Evolutionary conservation across 2,797 vertebrate species (phyloP).

Genomic region (Astyanax mexicanus): DNA sequence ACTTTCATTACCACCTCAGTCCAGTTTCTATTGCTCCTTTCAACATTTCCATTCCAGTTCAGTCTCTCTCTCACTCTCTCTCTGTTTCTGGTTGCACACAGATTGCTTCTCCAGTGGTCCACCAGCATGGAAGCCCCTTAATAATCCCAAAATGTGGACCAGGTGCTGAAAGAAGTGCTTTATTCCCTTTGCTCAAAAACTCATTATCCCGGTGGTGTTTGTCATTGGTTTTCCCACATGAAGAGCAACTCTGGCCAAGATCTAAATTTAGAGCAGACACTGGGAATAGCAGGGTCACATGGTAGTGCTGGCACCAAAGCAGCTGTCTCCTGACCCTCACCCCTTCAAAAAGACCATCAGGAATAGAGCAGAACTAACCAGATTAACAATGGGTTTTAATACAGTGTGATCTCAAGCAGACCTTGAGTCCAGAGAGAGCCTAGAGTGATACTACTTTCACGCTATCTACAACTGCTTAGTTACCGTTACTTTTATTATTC

Average conservation of each 20-base stretch:
- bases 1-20: slow-evolving; percentile 7
- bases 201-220: slow-evolving; percentile 37
- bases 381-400: slow-evolving; percentile 7
- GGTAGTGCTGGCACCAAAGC: slow-evolving; percentile 51
- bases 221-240: slow-evolving; percentile 55
- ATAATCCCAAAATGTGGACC: not conserved
- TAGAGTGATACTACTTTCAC: no score
- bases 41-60: not conserved
- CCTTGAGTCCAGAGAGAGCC: not conserved
- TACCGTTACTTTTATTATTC: no score
- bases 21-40: slow-evolving; percentile 10
- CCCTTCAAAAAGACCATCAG: not conserved
- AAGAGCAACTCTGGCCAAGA: slow-evolving; percentile 61
- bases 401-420: not conserved
- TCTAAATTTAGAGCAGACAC: slow-evolving; percentile 75
- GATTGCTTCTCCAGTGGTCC: not conserved
- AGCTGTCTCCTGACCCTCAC: slow-evolving; percentile 46
- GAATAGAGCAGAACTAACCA: slow-evolving; percentile 24
- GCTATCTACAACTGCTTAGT: no score
- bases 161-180: slow-evolving; percentile 16
- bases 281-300: slow-evolving; percentile 61
- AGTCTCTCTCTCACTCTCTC: slow-evolving; percentile 23
- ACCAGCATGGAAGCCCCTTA: slow-evolving; percentile 13
- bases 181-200: slow-evolving; percentile 18
- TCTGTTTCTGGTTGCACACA: not conserved